A percentile compares a stretch with the other conserved stretches of the same genome.
phyloP scores from a whole-genome alignment of 2,888 invertebrate genomes.

The Hirudinaria manillensis region DNA sequence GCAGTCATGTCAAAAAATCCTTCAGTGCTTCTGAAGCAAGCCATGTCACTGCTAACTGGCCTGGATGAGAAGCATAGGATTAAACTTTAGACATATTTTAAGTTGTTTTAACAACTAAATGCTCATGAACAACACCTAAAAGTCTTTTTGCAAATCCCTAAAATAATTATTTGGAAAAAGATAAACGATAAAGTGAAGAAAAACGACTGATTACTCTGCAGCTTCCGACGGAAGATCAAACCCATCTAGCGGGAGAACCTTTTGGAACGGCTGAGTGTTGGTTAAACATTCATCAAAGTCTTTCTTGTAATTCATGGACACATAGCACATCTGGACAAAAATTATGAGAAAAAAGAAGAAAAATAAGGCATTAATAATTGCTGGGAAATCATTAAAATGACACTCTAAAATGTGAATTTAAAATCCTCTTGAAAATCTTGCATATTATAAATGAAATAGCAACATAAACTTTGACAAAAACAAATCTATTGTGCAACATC shows the following conservation, averaged over 20 bases:
- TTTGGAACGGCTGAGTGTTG: conserved; percentile 47
- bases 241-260: conserved; percentile 42
- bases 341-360: not conserved
- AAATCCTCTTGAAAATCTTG: conserved; percentile 28
- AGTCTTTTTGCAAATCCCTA: too few species aligned
- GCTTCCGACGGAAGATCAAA: conserved; percentile 49
- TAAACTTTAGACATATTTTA: not conserved
- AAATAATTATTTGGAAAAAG: not conserved
- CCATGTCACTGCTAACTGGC: conserved; percentile 53
- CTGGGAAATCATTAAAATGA: not conserved
- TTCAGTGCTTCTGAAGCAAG: conserved; percentile 57
- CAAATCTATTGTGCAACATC: too few species aligned
- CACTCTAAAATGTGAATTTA: not conserved
- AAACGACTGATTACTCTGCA: conserved; percentile 43
- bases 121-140: too few species aligned
- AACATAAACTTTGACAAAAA: too few species aligned
- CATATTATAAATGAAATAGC: conserved; percentile 2
- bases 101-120: too few species aligned
- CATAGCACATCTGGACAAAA: conserved; percentile 54
- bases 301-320: conserved; percentile 55
- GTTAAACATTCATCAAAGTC: conserved; percentile 52
- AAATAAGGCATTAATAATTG: not conserved
- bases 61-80: conserved; percentile 40
- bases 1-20: conserved; percentile 57
- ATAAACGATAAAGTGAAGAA: not conserved